Evolutionary conservation across 2,797 vertebrate genomes (phyloP).

Genomic region (Notolabrus celidotus): DNA sequence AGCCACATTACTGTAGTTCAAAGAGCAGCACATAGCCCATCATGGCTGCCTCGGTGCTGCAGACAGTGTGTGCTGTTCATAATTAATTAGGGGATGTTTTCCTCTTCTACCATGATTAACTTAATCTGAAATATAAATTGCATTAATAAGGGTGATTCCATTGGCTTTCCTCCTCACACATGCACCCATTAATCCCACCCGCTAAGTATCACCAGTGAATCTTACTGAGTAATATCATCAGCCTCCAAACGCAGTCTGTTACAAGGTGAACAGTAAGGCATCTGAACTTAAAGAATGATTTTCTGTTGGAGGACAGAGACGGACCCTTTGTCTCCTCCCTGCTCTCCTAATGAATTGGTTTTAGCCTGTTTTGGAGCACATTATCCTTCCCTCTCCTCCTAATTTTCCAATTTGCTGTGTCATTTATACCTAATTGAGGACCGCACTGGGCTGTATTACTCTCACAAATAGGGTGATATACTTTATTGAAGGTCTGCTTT

Average conservation of each 20-base stretch:
- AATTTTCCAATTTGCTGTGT: conserved; percentile 91
- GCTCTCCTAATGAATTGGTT: conserved; percentile 87
- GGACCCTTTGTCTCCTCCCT: conserved; percentile 75
- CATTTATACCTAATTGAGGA: conserved; percentile 88
- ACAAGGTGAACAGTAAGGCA: conserved; percentile 64
- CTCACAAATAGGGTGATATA: conserved; percentile 84
- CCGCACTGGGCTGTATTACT: conserved; percentile 83
- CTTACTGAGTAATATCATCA: conserved; percentile 17
- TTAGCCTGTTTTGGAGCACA: conserved; percentile 87
- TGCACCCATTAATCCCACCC: not conserved
- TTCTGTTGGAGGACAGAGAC: conserved; percentile 74
- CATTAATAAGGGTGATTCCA: not conserved
- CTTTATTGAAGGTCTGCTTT: conserved; percentile 83
- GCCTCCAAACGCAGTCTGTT: conserved; percentile 11
- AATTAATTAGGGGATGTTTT: not conserved
- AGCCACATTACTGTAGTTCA: not conserved
- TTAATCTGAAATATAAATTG: not conserved
- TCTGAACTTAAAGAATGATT: conserved; percentile 59
- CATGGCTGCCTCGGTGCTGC: not conserved
- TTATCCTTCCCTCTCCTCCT: conserved; percentile 86
- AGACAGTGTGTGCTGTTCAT: not conserved
- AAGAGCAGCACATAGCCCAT: not conserved
- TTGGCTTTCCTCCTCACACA: not conserved
- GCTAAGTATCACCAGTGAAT: not conserved
- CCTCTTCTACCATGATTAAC: not conserved